Evolutionary conservation across 2,888 invertebrate species (phyloP), one percentile per base, ranked within the genome.

Genomic region (Carcina quercana): DNA sequence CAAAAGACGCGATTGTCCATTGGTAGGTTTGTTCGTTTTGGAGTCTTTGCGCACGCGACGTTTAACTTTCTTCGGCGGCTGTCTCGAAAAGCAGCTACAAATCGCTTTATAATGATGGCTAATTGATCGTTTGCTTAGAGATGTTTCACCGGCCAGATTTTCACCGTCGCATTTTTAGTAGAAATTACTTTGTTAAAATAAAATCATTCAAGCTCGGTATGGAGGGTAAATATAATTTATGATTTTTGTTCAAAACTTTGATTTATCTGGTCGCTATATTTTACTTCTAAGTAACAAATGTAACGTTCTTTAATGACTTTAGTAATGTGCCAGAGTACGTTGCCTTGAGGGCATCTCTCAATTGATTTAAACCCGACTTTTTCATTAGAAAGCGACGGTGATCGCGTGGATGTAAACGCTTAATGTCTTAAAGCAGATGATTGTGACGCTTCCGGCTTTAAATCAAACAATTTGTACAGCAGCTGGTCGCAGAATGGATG

Each of bases 91-190:
- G 49, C 61, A 63, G 60, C 12, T 24, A 71, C 63, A 70, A 66
- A 73, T 72, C 59, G 62, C 63, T 61, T 67, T 68, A 66, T 73
- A 73, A 74, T 72, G 63, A 65, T 54, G 45, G 50, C 52, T 68
- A 69, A 71, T 68, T 65, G 60, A 64, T 59, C 58, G 56, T 49
- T 59, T 50, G 50, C 47, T 57, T 54, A 48, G 36, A 52, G 45
- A 43, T 37, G 46, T 43, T 57, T 45, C 42, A 49, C 37, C 31
- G 34, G n/a, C n/a, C n/a, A n/a, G n/a, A n/a, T n/a, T n/a, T n/a
- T n/a, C n/a, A n/a, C n/a, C n/a, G n/a, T n/a, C n/a, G n/a, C n/a
- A n/a, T n/a, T n/a, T n/a, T n/a, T n/a, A n/a, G n/a, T n/a, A n/a
- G n/a, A n/a, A n/a, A n/a, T n/a, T n/a, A n/a, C n/a, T n/a, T n/a